phyloP scores from a whole-genome alignment of 2,888 invertebrate species.

The Plebejus argus region DNA sequence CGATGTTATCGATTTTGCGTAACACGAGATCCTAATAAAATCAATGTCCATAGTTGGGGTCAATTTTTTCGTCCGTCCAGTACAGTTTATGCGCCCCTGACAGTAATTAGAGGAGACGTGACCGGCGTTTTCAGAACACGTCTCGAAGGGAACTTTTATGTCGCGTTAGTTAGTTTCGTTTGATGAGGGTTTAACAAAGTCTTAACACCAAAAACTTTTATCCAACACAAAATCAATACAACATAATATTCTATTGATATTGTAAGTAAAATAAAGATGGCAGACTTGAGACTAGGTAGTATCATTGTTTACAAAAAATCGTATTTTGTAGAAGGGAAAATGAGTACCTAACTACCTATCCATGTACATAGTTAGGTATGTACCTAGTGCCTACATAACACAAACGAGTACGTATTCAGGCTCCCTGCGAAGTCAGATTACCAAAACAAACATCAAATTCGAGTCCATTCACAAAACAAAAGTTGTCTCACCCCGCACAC shows the following conservation, averaged over 20 bases:
- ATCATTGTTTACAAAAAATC: neutral
- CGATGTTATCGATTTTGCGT: conserved; percentile 10
- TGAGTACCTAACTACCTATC: neutral
- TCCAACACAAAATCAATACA: neutral
- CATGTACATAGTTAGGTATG: too few species aligned
- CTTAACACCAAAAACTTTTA: conserved; percentile 1
- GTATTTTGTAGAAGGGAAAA: neutral
- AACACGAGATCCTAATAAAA: conserved; percentile 5
- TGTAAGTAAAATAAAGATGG: too few species aligned
- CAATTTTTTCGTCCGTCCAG: neutral
- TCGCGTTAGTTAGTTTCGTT: conserved; percentile 14
- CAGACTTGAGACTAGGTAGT: too few species aligned
- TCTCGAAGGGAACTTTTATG: conserved; percentile 17
- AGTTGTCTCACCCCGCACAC: conserved; percentile 34
- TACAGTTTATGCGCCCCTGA: conserved; percentile 16
- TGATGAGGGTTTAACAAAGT: conserved; percentile 1
- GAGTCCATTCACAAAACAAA: conserved; percentile 32
- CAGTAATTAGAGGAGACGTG: conserved; percentile 22
- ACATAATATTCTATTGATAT: neutral
- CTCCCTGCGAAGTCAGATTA: conserved; percentile 20
- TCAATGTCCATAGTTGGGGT: conserved; percentile 10
- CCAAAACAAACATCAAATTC: conserved; percentile 31
- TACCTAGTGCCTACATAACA: neutral
- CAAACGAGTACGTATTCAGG: neutral
- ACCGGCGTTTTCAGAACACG: neutral